These are phyloP conservation scores for Rhagium mordax DNA, from an alignment of 2,888 invertebrate genomes.

Conservation along the genomic window DNA sequence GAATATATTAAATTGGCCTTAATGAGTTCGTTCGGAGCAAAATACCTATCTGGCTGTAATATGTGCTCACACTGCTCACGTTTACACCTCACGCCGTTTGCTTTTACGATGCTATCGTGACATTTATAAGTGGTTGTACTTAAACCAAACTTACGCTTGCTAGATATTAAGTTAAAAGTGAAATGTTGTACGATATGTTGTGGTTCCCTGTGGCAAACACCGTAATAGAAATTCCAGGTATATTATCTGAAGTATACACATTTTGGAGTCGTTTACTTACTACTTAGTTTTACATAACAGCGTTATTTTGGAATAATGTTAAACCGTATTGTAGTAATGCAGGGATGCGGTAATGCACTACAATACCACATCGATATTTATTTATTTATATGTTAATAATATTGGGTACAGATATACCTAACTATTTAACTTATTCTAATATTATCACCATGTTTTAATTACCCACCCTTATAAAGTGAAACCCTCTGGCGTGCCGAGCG, in stretches of 20 bases:
- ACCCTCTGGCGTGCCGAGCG: too few species aligned
- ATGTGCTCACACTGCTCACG: conserved; percentile 14
- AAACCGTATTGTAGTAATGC: background rate
- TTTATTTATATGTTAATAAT: too few species aligned
- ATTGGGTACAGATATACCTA: too few species aligned
- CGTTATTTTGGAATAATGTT: background rate
- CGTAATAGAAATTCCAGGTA: background rate
- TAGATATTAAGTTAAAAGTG: conserved; percentile 25
- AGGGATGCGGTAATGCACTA: too few species aligned
- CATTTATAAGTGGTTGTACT: conserved; percentile 17
- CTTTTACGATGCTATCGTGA: conserved; percentile 27
- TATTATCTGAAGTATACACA: conserved; percentile 8
- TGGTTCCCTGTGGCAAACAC: conserved; percentile 3
- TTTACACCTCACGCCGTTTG: background rate
- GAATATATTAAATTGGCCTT: background rate
- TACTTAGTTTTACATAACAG: conserved; percentile 2
- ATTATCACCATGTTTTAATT: too few species aligned
- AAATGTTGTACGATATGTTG: background rate
- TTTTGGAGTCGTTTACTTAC: background rate
- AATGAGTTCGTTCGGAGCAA: conserved; percentile 2
- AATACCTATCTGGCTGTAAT: background rate
- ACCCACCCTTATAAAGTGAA: too few species aligned
- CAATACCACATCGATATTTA: too few species aligned
- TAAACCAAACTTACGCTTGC: conserved; percentile 19
- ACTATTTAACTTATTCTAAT: too few species aligned